phyloP scores from a whole-genome alignment of 2,888 invertebrate species.

The Halictus quadricinctus region DNA sequence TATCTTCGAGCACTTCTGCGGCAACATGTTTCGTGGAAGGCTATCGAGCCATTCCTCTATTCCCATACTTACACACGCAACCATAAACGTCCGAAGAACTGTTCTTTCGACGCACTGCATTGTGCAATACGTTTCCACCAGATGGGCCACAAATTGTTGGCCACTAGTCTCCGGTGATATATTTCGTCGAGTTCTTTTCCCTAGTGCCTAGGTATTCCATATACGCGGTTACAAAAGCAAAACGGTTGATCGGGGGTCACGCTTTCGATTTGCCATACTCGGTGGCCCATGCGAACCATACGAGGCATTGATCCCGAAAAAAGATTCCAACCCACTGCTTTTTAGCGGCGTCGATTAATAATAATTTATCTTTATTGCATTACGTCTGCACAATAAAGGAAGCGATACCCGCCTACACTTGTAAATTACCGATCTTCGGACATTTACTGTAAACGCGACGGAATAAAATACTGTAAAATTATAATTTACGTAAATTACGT shows the following conservation, averaged over 20 bases:
- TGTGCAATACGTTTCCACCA: slow-evolving; percentile 49
- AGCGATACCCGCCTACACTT: neutral
- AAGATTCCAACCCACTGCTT: slow-evolving; percentile 37
- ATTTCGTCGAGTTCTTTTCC: slow-evolving; percentile 27
- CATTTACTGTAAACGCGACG: neutral
- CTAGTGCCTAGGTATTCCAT: slow-evolving; percentile 7
- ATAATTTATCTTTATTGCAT: neutral
- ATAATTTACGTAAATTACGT: neutral
- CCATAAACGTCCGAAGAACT: slow-evolving; percentile 25
- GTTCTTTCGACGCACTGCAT: slow-evolving; percentile 25
- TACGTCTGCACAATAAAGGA: neutral
- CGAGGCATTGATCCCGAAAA: slow-evolving; percentile 33
- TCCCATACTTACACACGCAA: neutral
- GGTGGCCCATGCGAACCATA: neutral
- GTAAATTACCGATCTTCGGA: neutral
- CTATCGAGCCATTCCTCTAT: slow-evolving; percentile 14
- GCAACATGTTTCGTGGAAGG: neutral
- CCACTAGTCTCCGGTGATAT: slow-evolving; percentile 47
- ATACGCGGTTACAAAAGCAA: slow-evolving; percentile 18
- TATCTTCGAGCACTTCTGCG: slow-evolving; percentile 10
- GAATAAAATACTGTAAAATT: neutral
- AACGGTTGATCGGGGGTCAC: slow-evolving; percentile 22
- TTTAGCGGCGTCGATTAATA: slow-evolving; percentile 47
- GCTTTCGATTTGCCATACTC: slow-evolving; percentile 39
- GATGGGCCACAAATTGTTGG: slow-evolving; percentile 44